These are phyloP conservation scores for Mythimna albipuncta DNA, from an alignment of 2,888 invertebrate genomes.

Conservation along the genomic window DNA sequence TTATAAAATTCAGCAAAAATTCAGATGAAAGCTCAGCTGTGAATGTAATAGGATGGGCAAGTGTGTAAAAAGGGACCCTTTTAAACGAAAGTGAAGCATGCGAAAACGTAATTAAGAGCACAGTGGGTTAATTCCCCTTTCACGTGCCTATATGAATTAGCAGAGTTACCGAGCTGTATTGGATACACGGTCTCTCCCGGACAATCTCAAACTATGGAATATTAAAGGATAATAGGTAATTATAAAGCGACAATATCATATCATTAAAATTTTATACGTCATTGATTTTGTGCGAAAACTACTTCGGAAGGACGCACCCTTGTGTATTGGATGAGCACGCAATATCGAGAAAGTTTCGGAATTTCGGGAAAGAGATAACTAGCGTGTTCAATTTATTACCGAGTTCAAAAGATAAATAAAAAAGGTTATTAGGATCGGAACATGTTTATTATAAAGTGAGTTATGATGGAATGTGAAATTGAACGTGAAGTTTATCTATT, in stretches of 20 bases:
- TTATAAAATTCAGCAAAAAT: conserved; percentile 65
- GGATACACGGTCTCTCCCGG: conserved; percentile 70
- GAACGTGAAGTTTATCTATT: conserved; percentile 38
- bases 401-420: conserved; percentile 53
- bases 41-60: conserved; percentile 77
- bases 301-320: conserved; percentile 20
- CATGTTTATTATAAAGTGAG: conserved; percentile 50
- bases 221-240: conserved; percentile 33
- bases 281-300: conserved; percentile 43
- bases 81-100: conserved; percentile 88
- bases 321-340: conserved; percentile 40
- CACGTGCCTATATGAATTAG: conserved; percentile 88
- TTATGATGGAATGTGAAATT: conserved; percentile 44
- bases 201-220: conserved; percentile 68
- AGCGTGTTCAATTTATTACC: conserved; percentile 49
- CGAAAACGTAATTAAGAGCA: conserved; percentile 89
- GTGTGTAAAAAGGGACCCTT: conserved; percentile 85
- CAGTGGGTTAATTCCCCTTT: conserved; percentile 88
- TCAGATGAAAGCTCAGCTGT: conserved; percentile 76
- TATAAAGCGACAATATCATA: conserved; percentile 27
- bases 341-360: conserved; percentile 45
- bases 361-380: conserved; percentile 39
- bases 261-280: conserved; percentile 48
- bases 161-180: conserved; percentile 79
- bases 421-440: conserved; percentile 46